These are phyloP conservation scores for Saccostrea cuccullata DNA, from an alignment of 1,140 invertebrate genomes.

Conservation along the genomic window DNA sequence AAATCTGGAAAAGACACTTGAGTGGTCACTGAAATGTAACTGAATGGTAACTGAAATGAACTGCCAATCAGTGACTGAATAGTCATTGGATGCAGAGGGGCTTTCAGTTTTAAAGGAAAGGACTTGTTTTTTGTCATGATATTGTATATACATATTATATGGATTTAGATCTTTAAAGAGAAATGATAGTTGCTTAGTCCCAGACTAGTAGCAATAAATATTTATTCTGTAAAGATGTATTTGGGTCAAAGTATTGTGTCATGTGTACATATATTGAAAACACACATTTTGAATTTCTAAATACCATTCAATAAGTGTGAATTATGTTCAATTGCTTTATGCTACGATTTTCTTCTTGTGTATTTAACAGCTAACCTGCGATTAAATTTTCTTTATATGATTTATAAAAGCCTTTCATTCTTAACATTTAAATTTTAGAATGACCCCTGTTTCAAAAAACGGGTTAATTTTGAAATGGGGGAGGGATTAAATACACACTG, in stretches of 20 bases:
- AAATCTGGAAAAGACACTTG: too few species aligned
- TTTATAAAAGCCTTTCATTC: neutral
- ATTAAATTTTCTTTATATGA: neutral
- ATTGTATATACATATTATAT: too few species aligned
- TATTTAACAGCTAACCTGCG: neutral
- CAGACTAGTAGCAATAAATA: neutral
- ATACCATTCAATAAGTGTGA: neutral
- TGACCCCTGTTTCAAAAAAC: neutral
- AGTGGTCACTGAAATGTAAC: too few species aligned
- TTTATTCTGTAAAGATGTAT: neutral
- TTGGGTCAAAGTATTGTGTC: neutral
- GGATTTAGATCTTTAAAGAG: neutral
- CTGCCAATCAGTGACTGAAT: too few species aligned
- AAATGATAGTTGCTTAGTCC: neutral
- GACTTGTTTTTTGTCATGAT: too few species aligned
- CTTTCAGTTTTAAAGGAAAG: too few species aligned
- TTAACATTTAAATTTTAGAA: neutral
- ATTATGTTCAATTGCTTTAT: slow-evolving; percentile 9
- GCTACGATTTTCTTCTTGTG: slow-evolving; percentile 1
- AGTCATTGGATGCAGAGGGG: too few species aligned
- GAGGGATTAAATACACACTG: neutral
- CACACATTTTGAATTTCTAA: neutral
- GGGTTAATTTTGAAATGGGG: neutral
- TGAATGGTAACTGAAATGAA: too few species aligned
- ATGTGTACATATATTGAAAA: neutral